Evolutionary conservation across 2,113 vertebrate genomes (phyloP).

Genomic region (Ochotona princeps): DNA sequence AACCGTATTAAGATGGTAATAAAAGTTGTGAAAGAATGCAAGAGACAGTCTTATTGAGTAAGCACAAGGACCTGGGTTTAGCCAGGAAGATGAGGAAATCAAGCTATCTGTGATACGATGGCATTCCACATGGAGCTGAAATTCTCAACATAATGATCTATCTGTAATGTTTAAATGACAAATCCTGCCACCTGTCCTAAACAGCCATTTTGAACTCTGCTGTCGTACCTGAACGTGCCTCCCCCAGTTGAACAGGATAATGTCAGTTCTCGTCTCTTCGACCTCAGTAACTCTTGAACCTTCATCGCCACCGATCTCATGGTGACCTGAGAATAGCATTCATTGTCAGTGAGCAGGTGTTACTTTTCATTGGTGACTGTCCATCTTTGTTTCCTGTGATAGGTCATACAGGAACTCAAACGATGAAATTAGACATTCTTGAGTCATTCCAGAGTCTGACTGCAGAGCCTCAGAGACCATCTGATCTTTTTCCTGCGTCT

Average conservation of each 20-base stretch:
- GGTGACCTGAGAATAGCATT: neutral
- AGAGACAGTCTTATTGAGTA: neutral
- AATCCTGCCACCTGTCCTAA: neutral
- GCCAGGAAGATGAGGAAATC: neutral
- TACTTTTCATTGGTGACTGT: neutral
- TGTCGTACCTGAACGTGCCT: neutral
- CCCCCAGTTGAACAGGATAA: neutral
- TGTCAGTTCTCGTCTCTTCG: neutral
- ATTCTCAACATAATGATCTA: neutral
- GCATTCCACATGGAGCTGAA: neutral
- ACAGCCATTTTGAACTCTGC: neutral
- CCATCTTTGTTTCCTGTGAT: constrained; percentile 11
- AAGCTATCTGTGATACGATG: neutral
- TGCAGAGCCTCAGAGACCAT: neutral
- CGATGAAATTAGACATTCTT: neutral
- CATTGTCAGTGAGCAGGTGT: neutral
- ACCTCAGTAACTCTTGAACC: neutral
- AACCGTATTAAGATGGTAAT: neutral
- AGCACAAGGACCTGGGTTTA: neutral
- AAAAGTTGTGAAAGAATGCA: neutral
- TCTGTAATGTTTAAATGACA: neutral
- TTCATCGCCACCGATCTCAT: neutral
- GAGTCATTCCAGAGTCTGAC: neutral
- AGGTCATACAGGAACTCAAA: neutral
- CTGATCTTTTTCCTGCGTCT: neutral